These are phyloP conservation scores for Antennarius striatus DNA, from an alignment of 2,113 vertebrate genomes.

Conservation along the genomic window DNA sequence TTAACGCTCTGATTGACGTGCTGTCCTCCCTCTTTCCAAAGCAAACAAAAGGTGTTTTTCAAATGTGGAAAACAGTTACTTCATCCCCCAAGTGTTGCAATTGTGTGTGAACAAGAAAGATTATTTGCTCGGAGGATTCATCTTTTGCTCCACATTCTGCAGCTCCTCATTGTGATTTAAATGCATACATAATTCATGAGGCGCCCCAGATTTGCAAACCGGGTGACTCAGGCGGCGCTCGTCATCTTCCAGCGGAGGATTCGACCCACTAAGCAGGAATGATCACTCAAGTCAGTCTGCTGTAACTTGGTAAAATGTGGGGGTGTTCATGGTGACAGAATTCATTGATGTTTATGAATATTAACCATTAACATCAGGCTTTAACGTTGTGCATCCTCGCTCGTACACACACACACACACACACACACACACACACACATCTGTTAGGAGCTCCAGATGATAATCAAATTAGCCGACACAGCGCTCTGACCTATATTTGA, in stretches of 20 bases:
- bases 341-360: no score
- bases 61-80: constrained; percentile 25
- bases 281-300: constrained; percentile 41
- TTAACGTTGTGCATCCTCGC: no score
- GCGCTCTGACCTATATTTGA: no score
- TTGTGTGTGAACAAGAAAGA: not conserved
- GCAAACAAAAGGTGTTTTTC: constrained; percentile 22
- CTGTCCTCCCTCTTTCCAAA: constrained; percentile 19
- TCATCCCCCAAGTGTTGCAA: not conserved
- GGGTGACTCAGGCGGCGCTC: constrained; percentile 38
- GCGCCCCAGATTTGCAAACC: constrained; percentile 14
- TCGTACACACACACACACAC: no score
- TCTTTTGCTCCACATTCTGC: constrained; percentile 9
- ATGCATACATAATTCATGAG: constrained; percentile 42
- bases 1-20: constrained; percentile 46
- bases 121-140: no score
- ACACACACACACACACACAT: no score
- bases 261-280: constrained; percentile 28
- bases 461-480: no score
- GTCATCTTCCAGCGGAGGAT: constrained; percentile 30
- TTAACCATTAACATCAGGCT: no score
- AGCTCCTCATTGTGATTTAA: constrained; percentile 32
- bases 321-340: no score
- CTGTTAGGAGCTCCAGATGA: no score
- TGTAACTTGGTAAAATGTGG: constrained; percentile 8